Conservation (phyloP, 2,888 invertebrate genomes). For the Agrochola lychnidis region DNA sequence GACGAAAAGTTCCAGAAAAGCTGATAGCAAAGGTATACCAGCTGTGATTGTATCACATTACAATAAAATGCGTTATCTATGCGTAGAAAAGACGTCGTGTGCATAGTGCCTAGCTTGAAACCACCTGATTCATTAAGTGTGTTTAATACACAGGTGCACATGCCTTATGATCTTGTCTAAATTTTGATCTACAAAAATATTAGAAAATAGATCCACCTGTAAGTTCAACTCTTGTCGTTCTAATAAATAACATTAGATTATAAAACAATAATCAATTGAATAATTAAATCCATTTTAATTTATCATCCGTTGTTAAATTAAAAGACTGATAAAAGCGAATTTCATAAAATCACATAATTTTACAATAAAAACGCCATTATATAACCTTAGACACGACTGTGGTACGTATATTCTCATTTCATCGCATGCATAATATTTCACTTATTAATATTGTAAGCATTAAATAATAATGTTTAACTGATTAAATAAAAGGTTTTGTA, state of each 20-base stretch:
- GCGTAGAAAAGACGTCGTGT: constrained; percentile 4
- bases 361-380: constrained; percentile 63
- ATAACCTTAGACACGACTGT: constrained; percentile 22
- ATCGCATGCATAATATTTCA: constrained; percentile 25
- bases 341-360: constrained; percentile 76
- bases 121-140: not conserved
- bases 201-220: not conserved
- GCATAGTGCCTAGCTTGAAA: not conserved
- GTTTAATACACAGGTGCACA: not conserved
- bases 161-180: constrained; percentile 15
- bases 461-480: not conserved
- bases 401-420: constrained; percentile 15
- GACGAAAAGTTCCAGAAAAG: not conserved
- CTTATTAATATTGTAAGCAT: constrained; percentile 1
- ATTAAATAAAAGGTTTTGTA: not conserved
- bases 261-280: constrained; percentile 30
- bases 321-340: constrained; percentile 90
- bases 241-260: constrained; percentile 9
- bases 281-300: constrained; percentile 45
- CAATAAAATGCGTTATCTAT: not conserved
- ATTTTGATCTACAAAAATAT: constrained; percentile 1
- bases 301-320: constrained; percentile 65
- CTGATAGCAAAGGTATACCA: not conserved
- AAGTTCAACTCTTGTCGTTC: constrained; percentile 16
- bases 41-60: not conserved